These are phyloP conservation scores for Lasioglossum oenotherae DNA, from an alignment of 2,888 invertebrate species.

Conservation along the genomic window DNA sequence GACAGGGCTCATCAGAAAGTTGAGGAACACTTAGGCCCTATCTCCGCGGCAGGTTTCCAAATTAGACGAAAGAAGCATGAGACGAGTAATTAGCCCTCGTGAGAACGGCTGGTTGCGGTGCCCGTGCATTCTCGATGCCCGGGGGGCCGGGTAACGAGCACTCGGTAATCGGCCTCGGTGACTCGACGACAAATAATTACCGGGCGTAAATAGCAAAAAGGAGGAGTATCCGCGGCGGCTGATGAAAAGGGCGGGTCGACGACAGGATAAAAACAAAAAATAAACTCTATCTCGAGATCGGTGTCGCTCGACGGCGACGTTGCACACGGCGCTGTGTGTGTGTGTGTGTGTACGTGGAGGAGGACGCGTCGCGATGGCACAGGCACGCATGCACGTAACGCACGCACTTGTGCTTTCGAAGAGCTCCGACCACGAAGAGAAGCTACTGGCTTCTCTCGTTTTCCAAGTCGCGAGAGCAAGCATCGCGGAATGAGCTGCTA, in stretches of 20 bases:
- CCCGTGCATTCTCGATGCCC: neutral
- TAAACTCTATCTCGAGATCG: constrained; percentile 16
- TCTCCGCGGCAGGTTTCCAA: neutral
- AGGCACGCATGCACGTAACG: neutral
- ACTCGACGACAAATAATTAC: constrained; percentile 56
- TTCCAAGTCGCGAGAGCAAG: constrained; percentile 69
- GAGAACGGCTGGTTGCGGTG: neutral
- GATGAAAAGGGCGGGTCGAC: constrained; percentile 49
- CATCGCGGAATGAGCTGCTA: constrained; percentile 78
- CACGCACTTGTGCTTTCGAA: constrained; percentile 41
- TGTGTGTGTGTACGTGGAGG: neutral
- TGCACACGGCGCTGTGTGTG: too few species aligned
- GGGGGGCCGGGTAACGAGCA: constrained; percentile 44
- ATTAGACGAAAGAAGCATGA: constrained; percentile 24
- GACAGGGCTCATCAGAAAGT: neutral
- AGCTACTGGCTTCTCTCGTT: constrained; percentile 57
- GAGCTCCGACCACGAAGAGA: constrained; percentile 40
- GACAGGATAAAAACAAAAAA: constrained; percentile 28
- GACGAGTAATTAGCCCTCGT: constrained; percentile 41
- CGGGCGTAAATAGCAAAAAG: constrained; percentile 47
- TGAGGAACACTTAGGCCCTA: neutral
- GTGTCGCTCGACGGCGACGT: neutral
- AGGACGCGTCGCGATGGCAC: neutral
- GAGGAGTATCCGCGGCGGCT: constrained; percentile 20
- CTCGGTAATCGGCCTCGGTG: constrained; percentile 32